Percentiles rank a stretch among this genome's conserved stretches.
These are phyloP conservation scores for Chironomus riparius DNA, from an alignment of 2,888 invertebrate genomes.

Conservation along the genomic window DNA sequence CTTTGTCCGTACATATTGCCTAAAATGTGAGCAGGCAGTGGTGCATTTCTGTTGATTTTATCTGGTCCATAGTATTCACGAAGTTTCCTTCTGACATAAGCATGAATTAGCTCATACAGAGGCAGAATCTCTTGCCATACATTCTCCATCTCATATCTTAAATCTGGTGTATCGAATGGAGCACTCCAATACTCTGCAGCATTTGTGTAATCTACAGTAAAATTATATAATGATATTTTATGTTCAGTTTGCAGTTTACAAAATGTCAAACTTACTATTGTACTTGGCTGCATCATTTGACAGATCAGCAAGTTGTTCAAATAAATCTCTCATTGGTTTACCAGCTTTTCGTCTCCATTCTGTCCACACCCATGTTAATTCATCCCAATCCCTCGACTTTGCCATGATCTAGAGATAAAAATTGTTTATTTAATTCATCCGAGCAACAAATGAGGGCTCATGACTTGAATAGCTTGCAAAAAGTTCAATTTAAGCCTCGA, in stretches of 20 bases:
- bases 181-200: constrained; percentile 85
- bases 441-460: too few relatives aligned
- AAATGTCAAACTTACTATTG: constrained; percentile 58
- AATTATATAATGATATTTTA: neutral
- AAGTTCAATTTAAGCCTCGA: neutral
- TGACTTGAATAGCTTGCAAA: too few relatives aligned
- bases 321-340: constrained; percentile 65
- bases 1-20: constrained; percentile 89
- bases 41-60: constrained; percentile 66
- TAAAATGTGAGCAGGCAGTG: constrained; percentile 74
- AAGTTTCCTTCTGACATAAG: constrained; percentile 77
- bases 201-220: constrained; percentile 41
- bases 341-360: constrained; percentile 85
- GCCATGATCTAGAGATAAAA: constrained; percentile 54
- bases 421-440: too few relatives aligned
- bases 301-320: constrained; percentile 67
- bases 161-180: constrained; percentile 68
- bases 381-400: constrained; percentile 74
- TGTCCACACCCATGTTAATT: constrained; percentile 78
- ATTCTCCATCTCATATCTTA: constrained; percentile 68
- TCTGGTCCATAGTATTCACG: constrained; percentile 77
- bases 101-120: constrained; percentile 77
- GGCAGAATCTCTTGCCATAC: constrained; percentile 80
- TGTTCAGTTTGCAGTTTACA: too few relatives aligned
- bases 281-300: constrained; percentile 71